A percentile compares a stretch with the other conserved stretches of the same genome.
phyloP scores from a whole-genome alignment of 64 coral and sea anemone species.

The Stylophora pistillata region DNA sequence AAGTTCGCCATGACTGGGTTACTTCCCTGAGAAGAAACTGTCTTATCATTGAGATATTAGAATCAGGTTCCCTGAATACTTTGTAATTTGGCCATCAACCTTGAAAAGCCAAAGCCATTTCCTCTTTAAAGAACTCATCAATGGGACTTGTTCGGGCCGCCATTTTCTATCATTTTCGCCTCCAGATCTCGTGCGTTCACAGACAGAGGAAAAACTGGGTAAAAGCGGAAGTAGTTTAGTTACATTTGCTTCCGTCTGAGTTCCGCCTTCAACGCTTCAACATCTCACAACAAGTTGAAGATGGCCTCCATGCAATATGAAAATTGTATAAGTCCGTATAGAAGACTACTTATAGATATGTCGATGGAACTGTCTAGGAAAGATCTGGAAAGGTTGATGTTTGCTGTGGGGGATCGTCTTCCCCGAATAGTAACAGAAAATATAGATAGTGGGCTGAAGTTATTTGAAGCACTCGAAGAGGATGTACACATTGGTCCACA shows the following conservation, averaged over 20 bases:
- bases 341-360: not conserved
- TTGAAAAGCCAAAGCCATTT: not conserved
- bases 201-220: not conserved
- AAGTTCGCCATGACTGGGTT: not conserved
- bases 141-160: too few species aligned
- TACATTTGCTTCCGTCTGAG: not conserved
- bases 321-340: conserved; percentile 1
- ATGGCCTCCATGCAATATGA: not conserved
- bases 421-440: not conserved
- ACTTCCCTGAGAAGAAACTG: too few species aligned
- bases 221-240: too few species aligned
- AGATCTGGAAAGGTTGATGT: conserved; percentile 14
- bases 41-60: too few species aligned
- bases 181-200: not conserved
- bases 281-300: not conserved
- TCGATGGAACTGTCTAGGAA: not conserved
- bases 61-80: too few species aligned
- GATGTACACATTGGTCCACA: not conserved
- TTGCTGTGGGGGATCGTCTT: not conserved
- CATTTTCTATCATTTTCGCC: not conserved
- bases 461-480: conserved; percentile 5
- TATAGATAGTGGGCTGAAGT: not conserved
- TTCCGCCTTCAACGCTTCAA: not conserved
- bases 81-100: not conserved
- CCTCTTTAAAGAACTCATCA: not conserved